These are phyloP conservation scores for Acipenser oxyrinchus DNA, from an alignment of 2,797 vertebrate species.

Conservation along the genomic window DNA sequence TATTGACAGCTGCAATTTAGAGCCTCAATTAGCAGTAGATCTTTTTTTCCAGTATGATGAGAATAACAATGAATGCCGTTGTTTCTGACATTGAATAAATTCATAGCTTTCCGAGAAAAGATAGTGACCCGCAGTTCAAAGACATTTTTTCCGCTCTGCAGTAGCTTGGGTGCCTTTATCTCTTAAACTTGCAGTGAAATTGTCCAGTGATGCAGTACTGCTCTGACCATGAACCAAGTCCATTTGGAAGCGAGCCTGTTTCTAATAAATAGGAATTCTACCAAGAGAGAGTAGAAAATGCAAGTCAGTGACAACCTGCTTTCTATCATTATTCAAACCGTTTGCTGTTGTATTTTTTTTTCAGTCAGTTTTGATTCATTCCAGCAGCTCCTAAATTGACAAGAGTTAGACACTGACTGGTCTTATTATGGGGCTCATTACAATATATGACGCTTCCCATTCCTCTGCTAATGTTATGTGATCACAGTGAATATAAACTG, in stretches of 20 bases:
- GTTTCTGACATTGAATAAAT: slow-evolving; percentile 45
- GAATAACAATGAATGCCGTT: slow-evolving; percentile 46
- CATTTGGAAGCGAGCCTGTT: slow-evolving; percentile 37
- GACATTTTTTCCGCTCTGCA: slow-evolving; percentile 27
- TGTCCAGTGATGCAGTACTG: slow-evolving; percentile 50
- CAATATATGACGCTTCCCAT: slow-evolving; percentile 22
- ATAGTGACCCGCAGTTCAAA: slow-evolving; percentile 66
- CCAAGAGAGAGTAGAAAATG: slow-evolving; percentile 42
- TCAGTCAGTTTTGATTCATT: slow-evolving; percentile 31
- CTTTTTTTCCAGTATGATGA: slow-evolving; percentile 29
- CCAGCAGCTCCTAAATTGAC: slow-evolving; percentile 25
- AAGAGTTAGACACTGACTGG: slow-evolving; percentile 27
- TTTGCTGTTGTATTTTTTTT: not conserved
- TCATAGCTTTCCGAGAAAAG: slow-evolving; percentile 52
- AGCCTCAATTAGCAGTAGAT: slow-evolving; percentile 23
- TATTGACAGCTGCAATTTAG: slow-evolving; percentile 18
- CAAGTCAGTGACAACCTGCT: slow-evolving; percentile 42
- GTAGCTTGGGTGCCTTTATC: slow-evolving; percentile 54
- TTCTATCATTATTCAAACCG: slow-evolving; percentile 35
- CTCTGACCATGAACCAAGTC: slow-evolving; percentile 62
- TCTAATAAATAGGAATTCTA: slow-evolving; percentile 37
- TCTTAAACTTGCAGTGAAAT: slow-evolving; percentile 52
- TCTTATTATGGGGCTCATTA: slow-evolving; percentile 23
- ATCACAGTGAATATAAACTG: not conserved
- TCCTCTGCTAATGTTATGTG: not conserved